Conservation (phyloP, 2,888 invertebrate species). For the Phengaris arion region DNA sequence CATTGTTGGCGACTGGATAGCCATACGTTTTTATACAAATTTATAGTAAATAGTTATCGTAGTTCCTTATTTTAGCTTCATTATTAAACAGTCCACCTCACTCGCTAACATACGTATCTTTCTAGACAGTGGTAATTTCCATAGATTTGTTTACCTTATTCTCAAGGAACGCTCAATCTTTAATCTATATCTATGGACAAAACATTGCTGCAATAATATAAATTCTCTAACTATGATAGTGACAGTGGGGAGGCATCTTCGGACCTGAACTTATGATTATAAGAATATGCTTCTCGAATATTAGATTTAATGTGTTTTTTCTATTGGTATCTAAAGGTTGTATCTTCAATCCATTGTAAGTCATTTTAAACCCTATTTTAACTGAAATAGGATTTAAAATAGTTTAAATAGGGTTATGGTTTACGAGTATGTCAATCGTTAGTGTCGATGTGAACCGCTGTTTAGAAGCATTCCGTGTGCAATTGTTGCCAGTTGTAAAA, state of each 20-base stretch:
- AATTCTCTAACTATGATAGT: conserved; percentile 2
- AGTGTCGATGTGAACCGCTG: neutral
- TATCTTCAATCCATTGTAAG: neutral
- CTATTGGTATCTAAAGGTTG: no score
- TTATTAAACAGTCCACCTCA: no score
- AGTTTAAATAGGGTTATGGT: neutral
- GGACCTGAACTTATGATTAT: conserved; percentile 27
- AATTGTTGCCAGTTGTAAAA: conserved; percentile 28
- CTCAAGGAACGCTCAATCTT: neutral
- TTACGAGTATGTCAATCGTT: neutral
- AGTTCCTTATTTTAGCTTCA: no score
- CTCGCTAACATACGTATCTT: neutral
- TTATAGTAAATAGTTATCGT: no score
- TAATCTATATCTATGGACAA: neutral
- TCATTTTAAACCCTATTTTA: neutral
- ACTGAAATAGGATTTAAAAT: neutral
- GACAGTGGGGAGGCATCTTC: conserved; percentile 8
- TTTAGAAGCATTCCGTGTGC: conserved; percentile 17
- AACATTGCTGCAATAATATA: conserved; percentile 1
- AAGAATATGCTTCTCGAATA: conserved; percentile 22
- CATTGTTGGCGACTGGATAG: no score
- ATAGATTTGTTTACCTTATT: neutral
- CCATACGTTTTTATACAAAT: no score
- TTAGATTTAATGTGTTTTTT: conserved; percentile 12
- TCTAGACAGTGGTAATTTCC: no score